Evolutionary conservation across 2,888 invertebrate genomes (phyloP), one percentile per base, ranked within the genome.

Genomic region (Catocala sponsa): DNA sequence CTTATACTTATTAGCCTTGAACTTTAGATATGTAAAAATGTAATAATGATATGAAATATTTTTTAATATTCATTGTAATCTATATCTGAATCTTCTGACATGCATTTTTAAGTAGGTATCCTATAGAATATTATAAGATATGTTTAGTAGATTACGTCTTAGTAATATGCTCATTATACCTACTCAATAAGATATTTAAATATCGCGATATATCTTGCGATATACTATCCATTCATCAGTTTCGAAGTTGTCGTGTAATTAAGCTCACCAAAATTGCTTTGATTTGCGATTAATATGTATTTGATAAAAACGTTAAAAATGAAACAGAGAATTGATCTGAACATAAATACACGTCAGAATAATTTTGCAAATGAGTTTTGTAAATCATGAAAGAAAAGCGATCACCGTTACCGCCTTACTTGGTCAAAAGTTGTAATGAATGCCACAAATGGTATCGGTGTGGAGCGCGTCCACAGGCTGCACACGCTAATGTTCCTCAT

Each of bases 401-500:
- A 68, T 78, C 70, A 76, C 73, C 77, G 82, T 77, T 76, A 76
- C 76, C 56, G 73, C 84, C 83, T 63, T 83, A 85, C 79, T 83
- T 85, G 84, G 88, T 75, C 81, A 83, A 81, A 85, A 83, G 84
- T 80, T 79, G 86, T 87, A 88, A 87, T 84, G 84, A 85, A 70
- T 72, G 74, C 87, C 88, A 72, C 82, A 87, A 85, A 89, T 85
- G 88, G 88, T 70, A 80, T 82, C 80, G 75, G 70, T 68, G 62
- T 63, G 67, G 74, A 59, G 72, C 75, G 67, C 76, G 80, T 76
- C 77, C 78, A 65, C 79, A 70, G 75, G 79, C 75, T 79, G 81
- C 76, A 79, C 82, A 77, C 84, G 85, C 83, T 89, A 88, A 90
- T 89, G 86, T 82, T 80, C 76, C 81, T 84, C 85, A 88, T 87